phyloP scores from a whole-genome alignment of 23 tunicate genomes.

The Diplosoma virens region DNA sequence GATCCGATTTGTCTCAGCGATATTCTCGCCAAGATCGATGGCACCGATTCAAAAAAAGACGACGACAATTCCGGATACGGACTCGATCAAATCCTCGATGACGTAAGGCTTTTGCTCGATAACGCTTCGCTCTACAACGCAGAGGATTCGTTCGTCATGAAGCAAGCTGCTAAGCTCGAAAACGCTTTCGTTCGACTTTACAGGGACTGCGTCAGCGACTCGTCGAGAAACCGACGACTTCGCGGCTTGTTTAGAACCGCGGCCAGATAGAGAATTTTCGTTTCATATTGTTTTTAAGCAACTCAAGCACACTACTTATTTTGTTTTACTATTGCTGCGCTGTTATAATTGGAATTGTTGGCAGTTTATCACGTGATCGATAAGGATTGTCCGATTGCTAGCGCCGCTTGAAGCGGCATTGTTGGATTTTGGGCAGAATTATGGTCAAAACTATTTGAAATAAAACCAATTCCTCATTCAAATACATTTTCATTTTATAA shows the following conservation, averaged over 20 bases:
- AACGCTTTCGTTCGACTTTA: constrained; percentile 42
- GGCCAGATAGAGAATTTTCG: neutral
- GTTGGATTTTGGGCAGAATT: no score
- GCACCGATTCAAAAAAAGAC: neutral
- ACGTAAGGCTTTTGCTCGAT: constrained; percentile 37
- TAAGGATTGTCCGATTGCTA: no score
- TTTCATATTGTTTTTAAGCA: no score
- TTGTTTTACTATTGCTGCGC: no score
- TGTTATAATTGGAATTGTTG: no score
- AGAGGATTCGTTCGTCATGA: constrained; percentile 38
- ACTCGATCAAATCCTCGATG: constrained; percentile 21
- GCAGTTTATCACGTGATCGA: no score
- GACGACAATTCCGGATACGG: neutral
- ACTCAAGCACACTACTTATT: no score
- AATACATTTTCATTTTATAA: no score
- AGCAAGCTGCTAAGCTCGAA: constrained; percentile 36
- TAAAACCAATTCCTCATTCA: no score
- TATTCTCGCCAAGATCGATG: constrained; percentile 18
- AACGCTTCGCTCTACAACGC: constrained; percentile 55
- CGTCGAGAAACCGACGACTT: neutral
- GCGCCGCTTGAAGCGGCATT: no score
- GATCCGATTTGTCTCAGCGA: constrained; percentile 25
- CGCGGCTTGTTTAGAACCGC: constrained; percentile 8
- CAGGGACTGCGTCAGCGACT: constrained; percentile 23
- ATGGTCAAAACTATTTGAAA: no score